Evolutionary conservation across 2,888 invertebrate species (phyloP).

Genomic region (Machimus atricapillus): DNA sequence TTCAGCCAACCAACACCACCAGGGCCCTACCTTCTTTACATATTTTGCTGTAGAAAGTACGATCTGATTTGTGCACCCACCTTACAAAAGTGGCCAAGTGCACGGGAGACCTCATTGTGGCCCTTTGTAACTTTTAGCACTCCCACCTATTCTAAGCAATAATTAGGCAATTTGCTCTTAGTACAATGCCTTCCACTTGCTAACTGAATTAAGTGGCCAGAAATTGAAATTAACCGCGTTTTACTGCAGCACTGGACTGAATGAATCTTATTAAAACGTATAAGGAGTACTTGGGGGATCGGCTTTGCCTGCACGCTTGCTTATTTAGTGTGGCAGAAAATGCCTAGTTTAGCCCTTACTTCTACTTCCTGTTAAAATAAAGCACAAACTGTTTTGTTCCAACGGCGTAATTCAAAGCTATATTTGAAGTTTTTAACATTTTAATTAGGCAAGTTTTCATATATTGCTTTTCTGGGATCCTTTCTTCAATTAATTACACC

Average conservation of each 20-base stretch:
- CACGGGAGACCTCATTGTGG: neutral
- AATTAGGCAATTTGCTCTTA: conserved; percentile 15
- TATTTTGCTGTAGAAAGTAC: neutral
- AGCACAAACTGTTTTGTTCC: neutral
- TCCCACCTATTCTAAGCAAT: conserved; percentile 14
- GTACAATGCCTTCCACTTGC: neutral
- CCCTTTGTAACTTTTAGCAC: conserved; percentile 13
- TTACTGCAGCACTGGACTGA: neutral
- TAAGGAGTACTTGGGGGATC: neutral
- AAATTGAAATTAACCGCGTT: conserved; percentile 21
- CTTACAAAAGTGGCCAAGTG: conserved; percentile 4
- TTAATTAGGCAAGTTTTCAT: neutral
- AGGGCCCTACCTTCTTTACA: neutral
- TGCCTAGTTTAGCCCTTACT: neutral
- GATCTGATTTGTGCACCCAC: neutral
- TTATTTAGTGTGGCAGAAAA: neutral
- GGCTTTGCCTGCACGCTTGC: neutral
- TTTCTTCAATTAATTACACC: neutral
- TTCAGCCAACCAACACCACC: neutral
- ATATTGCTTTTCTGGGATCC: neutral
- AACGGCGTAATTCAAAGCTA: neutral
- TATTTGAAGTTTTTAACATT: neutral
- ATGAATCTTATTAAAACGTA: neutral
- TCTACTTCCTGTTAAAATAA: neutral
- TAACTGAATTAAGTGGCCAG: conserved; percentile 16